Evolutionary conservation across 2,113 vertebrate genomes (phyloP).

Genomic region (Herpetotheres cachinnans): DNA sequence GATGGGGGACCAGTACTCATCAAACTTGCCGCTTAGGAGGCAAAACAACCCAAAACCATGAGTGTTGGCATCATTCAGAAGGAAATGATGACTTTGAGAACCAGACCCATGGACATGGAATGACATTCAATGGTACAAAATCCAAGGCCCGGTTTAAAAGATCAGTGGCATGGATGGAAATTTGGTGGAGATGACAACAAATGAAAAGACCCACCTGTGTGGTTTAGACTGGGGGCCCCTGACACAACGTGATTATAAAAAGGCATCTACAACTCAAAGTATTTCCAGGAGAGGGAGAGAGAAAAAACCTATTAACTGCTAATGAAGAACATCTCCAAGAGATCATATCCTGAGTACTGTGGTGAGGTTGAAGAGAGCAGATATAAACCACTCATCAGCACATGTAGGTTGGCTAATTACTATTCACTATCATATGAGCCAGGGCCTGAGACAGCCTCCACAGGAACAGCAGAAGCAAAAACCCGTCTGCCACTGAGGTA

Average conservation of each 20-base stretch:
- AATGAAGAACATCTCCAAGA: not conserved
- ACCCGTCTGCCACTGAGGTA: not conserved
- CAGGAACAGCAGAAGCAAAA: not conserved
- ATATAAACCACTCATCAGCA: not conserved
- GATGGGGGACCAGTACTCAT: not conserved
- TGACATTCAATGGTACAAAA: not conserved
- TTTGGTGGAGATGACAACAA: not conserved
- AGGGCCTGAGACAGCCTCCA: not conserved
- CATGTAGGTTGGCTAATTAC: not conserved
- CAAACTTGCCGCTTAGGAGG: not conserved
- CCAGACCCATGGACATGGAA: fast-evolving
- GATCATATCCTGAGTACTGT: not conserved
- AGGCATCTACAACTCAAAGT: not conserved
- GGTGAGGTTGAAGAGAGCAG: not conserved
- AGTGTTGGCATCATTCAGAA: not conserved
- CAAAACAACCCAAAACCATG: not conserved
- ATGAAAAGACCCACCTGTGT: not conserved
- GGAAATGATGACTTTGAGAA: not conserved
- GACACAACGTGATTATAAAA: fast-evolving
- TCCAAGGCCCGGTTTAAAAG: not conserved
- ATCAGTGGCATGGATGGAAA: not conserved
- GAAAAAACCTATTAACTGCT: not conserved
- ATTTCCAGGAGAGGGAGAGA: not conserved
- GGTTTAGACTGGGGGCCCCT: fast-evolving
- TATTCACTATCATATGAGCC: not conserved